Base-by-base conservation (phyloP, 2,113 vertebrate genomes). In the Trematocara marginatum region DNA sequence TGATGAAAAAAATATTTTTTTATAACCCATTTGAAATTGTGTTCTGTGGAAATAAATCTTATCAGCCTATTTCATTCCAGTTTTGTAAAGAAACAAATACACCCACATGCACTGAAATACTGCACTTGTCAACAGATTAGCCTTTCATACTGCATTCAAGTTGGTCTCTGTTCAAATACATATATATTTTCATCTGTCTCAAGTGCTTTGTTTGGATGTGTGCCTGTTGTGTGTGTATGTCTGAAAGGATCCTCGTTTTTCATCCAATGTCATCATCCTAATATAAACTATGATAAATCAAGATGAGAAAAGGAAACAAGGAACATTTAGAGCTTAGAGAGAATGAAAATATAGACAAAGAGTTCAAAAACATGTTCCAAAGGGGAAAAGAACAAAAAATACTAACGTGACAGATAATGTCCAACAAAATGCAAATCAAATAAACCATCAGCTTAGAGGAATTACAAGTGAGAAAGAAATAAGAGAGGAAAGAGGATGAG, bases 91-190 rank as follows among this genome's bases (percentile, higher is more conserved):
- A 87, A 53, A 52, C 47, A 80, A 83, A 86, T 31, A 54, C 74
- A 57, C 61, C 45, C 80, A 78, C 53, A 86, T 79, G 53, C 2
- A 49, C 69, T 49, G 69, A 76, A 31, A 76, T 49, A 26, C 42
- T 42, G 26, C 5, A 38, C 78, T 84, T 69, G 42, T 84, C 74
- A 78, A 81, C 81, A 84, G 20, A 88, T 86, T 88, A 88, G 59
- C 61, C 54, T 85, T 90, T 88, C 20, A 85, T 54, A 23, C 78
- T 57, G 56, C 34, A 29, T 66, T 47, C 74, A 76, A 86, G 85
- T 88, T 76, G 42, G 29, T 79, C 49, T 83, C 69, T 79, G 16
- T 85, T 92, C 87, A 92, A 85, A 90, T 81, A 79, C 40, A 34
- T 38, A 20, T 66, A 84, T 80, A 78, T 80, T 86, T 84, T 74